Percentiles rank a stretch among this genome's conserved stretches.
Evolutionary conservation across 2,797 vertebrate genomes (phyloP).

Genomic region (Lithobates pipiens): DNA sequence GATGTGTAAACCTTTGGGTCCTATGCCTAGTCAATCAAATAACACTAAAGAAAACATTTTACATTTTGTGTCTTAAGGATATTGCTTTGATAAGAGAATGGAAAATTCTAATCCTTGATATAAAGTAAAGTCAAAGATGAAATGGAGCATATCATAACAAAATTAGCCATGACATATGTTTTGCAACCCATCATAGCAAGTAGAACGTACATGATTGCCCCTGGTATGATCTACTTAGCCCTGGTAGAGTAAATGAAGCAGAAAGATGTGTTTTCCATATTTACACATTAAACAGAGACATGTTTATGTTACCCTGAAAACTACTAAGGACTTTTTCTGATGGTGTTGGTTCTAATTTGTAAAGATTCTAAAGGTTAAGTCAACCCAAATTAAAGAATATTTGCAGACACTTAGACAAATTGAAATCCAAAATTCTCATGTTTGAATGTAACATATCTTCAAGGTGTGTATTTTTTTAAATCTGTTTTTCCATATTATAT

Average conservation of each 20-base stretch:
- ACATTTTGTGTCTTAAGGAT: constrained; percentile 3
- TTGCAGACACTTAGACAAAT: neutral
- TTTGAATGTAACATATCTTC: neutral
- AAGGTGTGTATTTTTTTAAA: neutral
- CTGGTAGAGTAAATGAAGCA: neutral
- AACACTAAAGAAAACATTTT: constrained; percentile 16
- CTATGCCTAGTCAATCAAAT: constrained; percentile 25
- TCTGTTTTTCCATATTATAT: neutral
- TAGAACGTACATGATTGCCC: neutral
- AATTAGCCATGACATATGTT: constrained; percentile 6
- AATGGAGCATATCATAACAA: constrained; percentile 17
- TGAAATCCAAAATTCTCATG: neutral
- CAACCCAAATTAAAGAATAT: neutral
- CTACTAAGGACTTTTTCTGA: neutral
- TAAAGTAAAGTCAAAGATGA: neutral
- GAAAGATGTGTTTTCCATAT: neutral
- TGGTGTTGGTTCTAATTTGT: neutral
- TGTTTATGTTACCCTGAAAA: neutral
- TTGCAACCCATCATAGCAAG: neutral
- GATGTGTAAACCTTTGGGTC: constrained; percentile 33
- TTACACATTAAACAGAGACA: neutral
- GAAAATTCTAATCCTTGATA: neutral
- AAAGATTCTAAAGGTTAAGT: neutral
- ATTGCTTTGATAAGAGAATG: constrained; percentile 23
- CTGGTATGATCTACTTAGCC: neutral